These are phyloP conservation scores for Menura novaehollandiae DNA, from an alignment of 2,113 vertebrate genomes.

Conservation along the genomic window DNA sequence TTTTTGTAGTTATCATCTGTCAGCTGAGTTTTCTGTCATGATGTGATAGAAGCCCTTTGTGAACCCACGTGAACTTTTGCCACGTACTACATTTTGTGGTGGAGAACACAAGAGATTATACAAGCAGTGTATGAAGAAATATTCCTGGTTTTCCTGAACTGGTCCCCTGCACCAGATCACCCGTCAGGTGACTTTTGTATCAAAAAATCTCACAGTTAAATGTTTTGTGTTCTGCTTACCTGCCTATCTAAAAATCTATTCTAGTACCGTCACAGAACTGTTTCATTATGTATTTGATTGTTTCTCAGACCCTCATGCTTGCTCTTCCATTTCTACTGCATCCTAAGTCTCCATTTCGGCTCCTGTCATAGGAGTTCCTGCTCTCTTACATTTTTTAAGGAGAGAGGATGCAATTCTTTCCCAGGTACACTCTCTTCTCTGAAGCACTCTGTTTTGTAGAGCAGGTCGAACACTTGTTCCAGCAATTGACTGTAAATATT, in stretches of 20 bases:
- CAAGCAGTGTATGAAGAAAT: neutral
- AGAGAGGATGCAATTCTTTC: neutral
- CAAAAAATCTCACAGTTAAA: neutral
- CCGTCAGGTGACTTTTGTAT: neutral
- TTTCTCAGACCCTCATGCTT: neutral
- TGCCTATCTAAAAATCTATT: neutral
- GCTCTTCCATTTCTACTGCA: neutral
- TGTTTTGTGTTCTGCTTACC: neutral
- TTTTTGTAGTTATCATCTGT: neutral
- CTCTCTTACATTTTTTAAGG: neutral
- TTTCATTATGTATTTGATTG: neutral
- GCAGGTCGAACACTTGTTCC: neutral
- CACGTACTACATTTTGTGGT: neutral
- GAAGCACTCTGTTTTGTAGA: neutral
- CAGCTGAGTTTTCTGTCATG: neutral
- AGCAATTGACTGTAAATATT: neutral
- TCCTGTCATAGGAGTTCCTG: neutral
- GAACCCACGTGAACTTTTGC: neutral
- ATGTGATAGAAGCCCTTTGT: neutral
- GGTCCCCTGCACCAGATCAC: neutral
- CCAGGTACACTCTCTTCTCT: neutral
- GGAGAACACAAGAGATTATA: neutral
- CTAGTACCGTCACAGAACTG: neutral
- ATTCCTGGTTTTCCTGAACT: neutral
- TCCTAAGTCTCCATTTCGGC: neutral